Conservation (phyloP, 2,888 invertebrate species). For the Amblyjoppa fuscipennis region DNA sequence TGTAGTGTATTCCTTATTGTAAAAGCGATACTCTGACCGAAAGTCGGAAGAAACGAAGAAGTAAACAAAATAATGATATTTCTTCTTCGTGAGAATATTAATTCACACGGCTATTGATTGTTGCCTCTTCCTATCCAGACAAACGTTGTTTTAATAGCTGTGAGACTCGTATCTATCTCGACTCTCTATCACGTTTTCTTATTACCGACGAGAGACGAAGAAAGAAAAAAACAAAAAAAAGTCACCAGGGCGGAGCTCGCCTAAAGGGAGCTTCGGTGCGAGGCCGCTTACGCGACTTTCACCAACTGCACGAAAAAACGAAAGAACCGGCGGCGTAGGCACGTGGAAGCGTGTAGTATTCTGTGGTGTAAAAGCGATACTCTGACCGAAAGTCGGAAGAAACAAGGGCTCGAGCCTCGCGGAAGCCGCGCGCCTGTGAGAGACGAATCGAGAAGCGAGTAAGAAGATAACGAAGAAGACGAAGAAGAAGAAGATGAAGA, state of each 20-base stretch:
- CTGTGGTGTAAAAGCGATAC: constrained; percentile 23
- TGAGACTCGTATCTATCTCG: no score
- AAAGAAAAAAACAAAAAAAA: no score
- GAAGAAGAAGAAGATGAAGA: constrained; percentile 58
- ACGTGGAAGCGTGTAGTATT: constrained; percentile 22
- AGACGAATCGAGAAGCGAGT: constrained; percentile 71
- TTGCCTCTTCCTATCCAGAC: no score
- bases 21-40: constrained; percentile 38
- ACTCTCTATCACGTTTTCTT: no score
- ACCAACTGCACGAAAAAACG: no score
- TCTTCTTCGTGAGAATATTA: not conserved
- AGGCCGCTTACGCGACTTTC: no score
- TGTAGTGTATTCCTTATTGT: constrained; percentile 5
- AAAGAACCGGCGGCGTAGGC: not conserved
- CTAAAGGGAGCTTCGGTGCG: no score
- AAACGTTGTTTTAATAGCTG: no score
- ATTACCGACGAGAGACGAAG: no score
- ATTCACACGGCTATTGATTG: no score
- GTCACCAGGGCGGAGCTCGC: no score
- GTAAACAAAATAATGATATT: constrained; percentile 22
- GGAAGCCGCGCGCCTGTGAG: constrained; percentile 61
- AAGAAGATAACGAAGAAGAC: constrained; percentile 59
- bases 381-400: constrained; percentile 45
- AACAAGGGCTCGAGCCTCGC: constrained; percentile 49
- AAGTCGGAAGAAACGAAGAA: constrained; percentile 61